Evolutionary conservation across 2,113 vertebrate species (phyloP).

Genomic region (Benitochromis conjunctus): DNA sequence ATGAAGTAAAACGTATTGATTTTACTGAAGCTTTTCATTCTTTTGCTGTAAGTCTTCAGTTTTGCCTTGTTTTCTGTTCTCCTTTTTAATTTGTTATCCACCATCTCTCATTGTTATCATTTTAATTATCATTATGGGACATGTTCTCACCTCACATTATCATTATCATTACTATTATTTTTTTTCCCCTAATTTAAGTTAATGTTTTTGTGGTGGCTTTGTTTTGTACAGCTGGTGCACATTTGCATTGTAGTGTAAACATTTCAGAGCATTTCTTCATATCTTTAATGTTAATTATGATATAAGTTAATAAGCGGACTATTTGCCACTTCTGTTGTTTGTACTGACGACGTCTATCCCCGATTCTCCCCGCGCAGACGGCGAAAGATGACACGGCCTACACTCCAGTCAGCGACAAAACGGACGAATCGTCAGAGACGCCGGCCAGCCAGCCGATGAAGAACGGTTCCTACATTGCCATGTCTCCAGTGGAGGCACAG

Average conservation of each 20-base stretch:
- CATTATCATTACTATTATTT: background rate
- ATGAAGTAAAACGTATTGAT: conserved; percentile 84
- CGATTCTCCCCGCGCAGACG: conserved; percentile 50
- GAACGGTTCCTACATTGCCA: conserved; percentile 79
- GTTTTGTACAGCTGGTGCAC: background rate
- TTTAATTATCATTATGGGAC: conserved; percentile 38
- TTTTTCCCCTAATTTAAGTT: background rate
- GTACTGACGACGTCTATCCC: background rate
- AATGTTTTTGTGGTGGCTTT: background rate
- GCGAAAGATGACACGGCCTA: conserved; percentile 76
- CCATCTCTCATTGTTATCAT: conserved; percentile 43
- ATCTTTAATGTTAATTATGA: background rate
- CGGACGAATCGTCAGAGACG: conserved; percentile 66
- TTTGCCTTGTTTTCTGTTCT: conserved; percentile 69
- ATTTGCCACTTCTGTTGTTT: background rate
- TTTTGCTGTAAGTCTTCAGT: conserved; percentile 82
- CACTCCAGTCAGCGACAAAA: conserved; percentile 76
- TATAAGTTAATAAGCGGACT: background rate
- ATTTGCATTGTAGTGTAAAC: conserved; percentile 16
- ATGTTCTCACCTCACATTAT: conserved; percentile 1
- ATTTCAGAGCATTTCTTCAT: conserved; percentile 25
- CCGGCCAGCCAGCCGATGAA: conserved; percentile 59
- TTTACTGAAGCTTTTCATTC: conserved; percentile 84
- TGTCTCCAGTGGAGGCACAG: conserved; percentile 78
- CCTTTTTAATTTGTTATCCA: conserved; percentile 54